Percentiles rank a stretch among this genome's conserved stretches.
Conservation (phyloP, 2,888 invertebrate species). For the Pharmacophagus antenor region DNA sequence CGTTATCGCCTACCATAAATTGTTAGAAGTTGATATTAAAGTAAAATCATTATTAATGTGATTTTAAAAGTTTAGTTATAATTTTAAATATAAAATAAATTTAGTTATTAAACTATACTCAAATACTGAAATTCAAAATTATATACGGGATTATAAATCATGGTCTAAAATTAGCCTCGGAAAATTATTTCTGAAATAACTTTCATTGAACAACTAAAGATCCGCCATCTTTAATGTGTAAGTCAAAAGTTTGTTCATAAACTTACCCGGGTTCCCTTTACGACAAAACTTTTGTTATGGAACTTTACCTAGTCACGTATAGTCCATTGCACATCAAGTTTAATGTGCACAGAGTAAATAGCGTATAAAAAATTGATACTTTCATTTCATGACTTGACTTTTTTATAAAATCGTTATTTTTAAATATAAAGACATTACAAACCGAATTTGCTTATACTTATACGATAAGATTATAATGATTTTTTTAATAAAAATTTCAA, state of each 20-base stretch:
- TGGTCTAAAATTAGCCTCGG: slow-evolving; percentile 1
- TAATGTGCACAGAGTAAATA: slow-evolving; percentile 11
- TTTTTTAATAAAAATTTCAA: no score
- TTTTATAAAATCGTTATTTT: no score
- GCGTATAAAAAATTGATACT: background rate
- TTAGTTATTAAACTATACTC: background rate
- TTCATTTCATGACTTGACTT: background rate
- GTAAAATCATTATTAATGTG: background rate
- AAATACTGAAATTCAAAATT: background rate
- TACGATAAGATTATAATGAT: no score
- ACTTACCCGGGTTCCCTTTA: slow-evolving; percentile 19
- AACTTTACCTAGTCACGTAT: slow-evolving; percentile 15
- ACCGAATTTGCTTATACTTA: no score
- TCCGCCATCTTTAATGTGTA: slow-evolving; percentile 18
- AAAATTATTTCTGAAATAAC: slow-evolving; percentile 14
- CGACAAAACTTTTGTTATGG: slow-evolving; percentile 21
- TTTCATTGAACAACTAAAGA: slow-evolving; percentile 10
- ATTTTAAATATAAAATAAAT: no score
- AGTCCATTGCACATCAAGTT: slow-evolving; percentile 15
- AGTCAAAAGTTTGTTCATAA: slow-evolving; percentile 24
- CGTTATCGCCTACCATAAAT: background rate
- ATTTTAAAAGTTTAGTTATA: background rate
- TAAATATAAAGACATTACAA: no score
- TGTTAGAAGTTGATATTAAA: background rate
- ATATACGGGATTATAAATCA: slow-evolving; percentile 5